phyloP scores from a whole-genome alignment of 2,113 vertebrate species.

The Hydrochoerus hydrochaeris region DNA sequence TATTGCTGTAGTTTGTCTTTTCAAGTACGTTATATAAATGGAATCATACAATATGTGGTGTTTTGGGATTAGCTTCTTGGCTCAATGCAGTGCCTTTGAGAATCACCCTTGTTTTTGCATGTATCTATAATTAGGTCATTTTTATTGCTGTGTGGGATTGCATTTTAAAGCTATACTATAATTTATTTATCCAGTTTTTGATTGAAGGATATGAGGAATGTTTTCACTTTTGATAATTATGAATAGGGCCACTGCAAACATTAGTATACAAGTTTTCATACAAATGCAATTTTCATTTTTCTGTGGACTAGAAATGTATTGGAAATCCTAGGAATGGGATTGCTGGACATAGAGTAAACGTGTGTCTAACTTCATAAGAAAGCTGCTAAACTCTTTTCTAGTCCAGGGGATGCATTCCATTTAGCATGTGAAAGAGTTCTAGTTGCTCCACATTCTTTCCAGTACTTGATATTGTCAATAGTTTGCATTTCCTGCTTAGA shows the following conservation, averaged over 20 bases:
- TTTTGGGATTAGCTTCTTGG: conserved; percentile 52
- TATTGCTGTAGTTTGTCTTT: conserved; percentile 46
- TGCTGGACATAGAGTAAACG: neutral
- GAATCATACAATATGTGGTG: neutral
- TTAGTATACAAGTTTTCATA: neutral
- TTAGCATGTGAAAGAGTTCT: neutral
- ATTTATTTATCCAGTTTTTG: neutral
- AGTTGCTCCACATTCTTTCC: conserved; percentile 16
- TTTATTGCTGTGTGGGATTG: conserved; percentile 18
- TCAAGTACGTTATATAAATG: conserved; percentile 33
- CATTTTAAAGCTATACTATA: neutral
- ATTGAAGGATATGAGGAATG: neutral
- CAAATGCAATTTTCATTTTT: conserved; percentile 47
- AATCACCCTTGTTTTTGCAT: neutral
- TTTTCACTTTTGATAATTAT: neutral
- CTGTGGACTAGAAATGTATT: neutral
- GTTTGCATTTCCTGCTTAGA: conserved; percentile 4
- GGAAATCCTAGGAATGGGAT: neutral
- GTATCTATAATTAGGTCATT: neutral
- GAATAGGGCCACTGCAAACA: conserved; percentile 22
- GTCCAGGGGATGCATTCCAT: neutral
- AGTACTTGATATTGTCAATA: conserved; percentile 6
- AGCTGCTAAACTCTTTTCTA: neutral
- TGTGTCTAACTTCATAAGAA: conserved; percentile 44
- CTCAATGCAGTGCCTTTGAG: conserved; percentile 7